Evolutionary conservation across 2,113 vertebrate genomes (phyloP).

Genomic region (Raja brachyura): DNA sequence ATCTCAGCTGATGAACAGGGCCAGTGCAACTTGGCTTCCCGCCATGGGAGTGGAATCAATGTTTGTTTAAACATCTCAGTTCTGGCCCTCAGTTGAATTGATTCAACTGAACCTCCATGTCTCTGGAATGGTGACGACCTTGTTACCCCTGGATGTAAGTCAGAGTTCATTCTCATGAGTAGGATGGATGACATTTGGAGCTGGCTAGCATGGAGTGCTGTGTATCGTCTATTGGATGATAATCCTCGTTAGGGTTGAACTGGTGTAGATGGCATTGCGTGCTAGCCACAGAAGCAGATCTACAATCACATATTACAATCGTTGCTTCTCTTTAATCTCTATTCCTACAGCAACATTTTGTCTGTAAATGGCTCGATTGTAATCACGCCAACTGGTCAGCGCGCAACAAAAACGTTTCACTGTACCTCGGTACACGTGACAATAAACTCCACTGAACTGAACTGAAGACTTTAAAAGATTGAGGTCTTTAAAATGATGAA

Average conservation of each 20-base stretch:
- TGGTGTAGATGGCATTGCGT: too few species aligned
- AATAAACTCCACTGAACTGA: background rate
- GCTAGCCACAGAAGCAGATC: too few species aligned
- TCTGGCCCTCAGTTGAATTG: background rate
- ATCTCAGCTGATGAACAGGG: background rate
- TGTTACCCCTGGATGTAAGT: constrained; percentile 7
- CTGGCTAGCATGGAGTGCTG: background rate
- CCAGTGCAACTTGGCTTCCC: constrained; percentile 20
- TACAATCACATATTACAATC: too few species aligned
- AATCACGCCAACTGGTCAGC: too few species aligned
- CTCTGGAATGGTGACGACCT: background rate
- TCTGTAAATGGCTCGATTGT: too few species aligned
- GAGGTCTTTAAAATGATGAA: too few species aligned
- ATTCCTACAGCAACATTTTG: too few species aligned
- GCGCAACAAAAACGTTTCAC: too few species aligned
- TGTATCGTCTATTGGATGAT: background rate
- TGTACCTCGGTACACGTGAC: too few species aligned
- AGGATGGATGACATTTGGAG: background rate
- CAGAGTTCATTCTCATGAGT: constrained; percentile 31
- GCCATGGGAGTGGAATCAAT: constrained; percentile 25
- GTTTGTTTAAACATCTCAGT: constrained; percentile 22
- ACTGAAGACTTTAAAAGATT: too few species aligned
- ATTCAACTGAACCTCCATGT: background rate
- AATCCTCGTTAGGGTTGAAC: too few species aligned
- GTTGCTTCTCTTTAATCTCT: too few species aligned